These are phyloP conservation scores for Atta colombica DNA, from an alignment of 1,140 invertebrate species.

Conservation along the genomic window DNA sequence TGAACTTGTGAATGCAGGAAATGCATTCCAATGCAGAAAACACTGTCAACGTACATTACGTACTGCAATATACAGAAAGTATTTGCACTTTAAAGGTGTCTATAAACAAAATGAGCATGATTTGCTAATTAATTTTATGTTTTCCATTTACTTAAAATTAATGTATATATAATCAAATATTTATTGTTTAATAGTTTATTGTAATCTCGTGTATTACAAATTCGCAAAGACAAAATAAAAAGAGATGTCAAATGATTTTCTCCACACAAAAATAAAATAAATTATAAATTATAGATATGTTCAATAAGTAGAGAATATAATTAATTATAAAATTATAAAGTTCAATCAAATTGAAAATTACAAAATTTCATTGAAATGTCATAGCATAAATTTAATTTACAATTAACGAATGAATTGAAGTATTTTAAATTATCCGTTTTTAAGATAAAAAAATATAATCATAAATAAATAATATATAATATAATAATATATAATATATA, in stretches of 20 bases:
- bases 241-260: not conserved
- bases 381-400: not conserved
- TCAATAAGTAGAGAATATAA: not conserved
- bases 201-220: not conserved
- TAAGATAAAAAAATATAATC: too few species aligned
- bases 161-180: not conserved
- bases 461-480: too few species aligned
- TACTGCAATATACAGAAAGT: not conserved
- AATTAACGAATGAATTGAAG: not conserved
- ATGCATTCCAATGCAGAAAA: not conserved
- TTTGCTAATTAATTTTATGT: not conserved
- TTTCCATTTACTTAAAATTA: not conserved
- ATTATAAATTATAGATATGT: not conserved
- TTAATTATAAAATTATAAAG: constrained; percentile 5
- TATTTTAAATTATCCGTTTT: not conserved
- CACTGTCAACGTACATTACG: not conserved
- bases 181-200: not conserved
- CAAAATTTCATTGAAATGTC: not conserved
- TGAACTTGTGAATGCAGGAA: constrained; percentile 14
- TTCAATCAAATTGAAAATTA: not conserved
- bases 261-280: not conserved
- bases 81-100: not conserved
- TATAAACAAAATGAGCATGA: not conserved
- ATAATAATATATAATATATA: too few species aligned
- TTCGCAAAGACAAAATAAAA: not conserved